Evolutionary conservation across 2,888 invertebrate species (phyloP).

Genomic region (Heliconius erato): DNA sequence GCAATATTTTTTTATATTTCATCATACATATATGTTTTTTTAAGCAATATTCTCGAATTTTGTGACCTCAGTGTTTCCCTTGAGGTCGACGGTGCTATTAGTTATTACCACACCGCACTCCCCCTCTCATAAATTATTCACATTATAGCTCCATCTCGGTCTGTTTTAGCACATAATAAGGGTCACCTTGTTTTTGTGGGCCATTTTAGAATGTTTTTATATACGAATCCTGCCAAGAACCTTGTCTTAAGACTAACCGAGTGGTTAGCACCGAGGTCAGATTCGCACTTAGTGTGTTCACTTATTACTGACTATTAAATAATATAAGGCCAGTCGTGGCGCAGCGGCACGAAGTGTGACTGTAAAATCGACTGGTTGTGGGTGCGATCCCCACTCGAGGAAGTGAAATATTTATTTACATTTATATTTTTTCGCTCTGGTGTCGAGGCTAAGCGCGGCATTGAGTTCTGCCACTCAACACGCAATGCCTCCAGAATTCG

Average conservation of each 20-base stretch:
- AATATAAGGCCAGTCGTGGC: too few relatives aligned
- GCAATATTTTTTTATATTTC: background rate
- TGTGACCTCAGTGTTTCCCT: constrained; percentile 23
- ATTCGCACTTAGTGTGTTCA: background rate
- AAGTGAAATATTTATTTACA: too few relatives aligned
- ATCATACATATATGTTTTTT: background rate
- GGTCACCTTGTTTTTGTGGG: constrained; percentile 4
- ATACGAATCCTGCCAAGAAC: constrained; percentile 1
- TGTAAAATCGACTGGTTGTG: too few relatives aligned
- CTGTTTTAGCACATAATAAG: background rate
- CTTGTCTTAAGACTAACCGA: background rate
- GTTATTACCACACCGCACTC: constrained; percentile 1
- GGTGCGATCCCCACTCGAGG: too few relatives aligned
- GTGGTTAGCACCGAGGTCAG: background rate
- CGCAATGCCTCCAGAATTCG: too few relatives aligned
- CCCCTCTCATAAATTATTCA: constrained; percentile 19
- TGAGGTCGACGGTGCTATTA: constrained; percentile 5
- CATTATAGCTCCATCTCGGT: background rate
- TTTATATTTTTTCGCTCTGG: too few relatives aligned
- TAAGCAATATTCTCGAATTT: background rate
- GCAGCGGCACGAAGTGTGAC: too few relatives aligned
- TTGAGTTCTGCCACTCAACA: too few relatives aligned
- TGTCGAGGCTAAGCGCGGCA: too few relatives aligned
- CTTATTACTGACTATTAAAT: background rate
- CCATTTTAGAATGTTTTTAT: constrained; percentile 15